Conservation (phyloP, 2,113 vertebrate genomes). For the Salvelinus sp. region DNA sequence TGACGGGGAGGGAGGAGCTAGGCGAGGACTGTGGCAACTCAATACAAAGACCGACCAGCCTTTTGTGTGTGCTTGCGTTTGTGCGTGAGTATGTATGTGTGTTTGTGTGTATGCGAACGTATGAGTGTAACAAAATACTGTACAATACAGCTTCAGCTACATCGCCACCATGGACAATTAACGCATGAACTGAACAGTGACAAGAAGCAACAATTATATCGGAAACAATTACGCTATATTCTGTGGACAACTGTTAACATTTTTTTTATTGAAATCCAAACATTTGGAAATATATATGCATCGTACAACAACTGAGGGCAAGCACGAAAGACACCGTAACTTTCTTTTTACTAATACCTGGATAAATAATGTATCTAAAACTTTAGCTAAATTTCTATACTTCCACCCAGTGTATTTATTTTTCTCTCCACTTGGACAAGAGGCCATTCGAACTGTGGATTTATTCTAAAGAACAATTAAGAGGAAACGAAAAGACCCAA, state of each 20-base stretch:
- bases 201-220: slow-evolving; percentile 75
- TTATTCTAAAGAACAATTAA: slow-evolving; percentile 57
- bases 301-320: slow-evolving; percentile 64
- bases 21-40: slow-evolving; percentile 52
- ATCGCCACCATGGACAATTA: slow-evolving; percentile 68
- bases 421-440: slow-evolving; percentile 50
- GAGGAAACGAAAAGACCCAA: slow-evolving; percentile 58
- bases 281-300: slow-evolving; percentile 57
- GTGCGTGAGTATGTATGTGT: slow-evolving; percentile 37
- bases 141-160: slow-evolving; percentile 75
- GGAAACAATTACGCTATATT: slow-evolving; percentile 74
- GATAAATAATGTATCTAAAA: slow-evolving; percentile 67
- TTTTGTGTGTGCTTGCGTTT: slow-evolving; percentile 58
- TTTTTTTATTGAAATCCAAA: slow-evolving; percentile 65
- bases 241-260: slow-evolving; percentile 74
- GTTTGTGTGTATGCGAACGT: slow-evolving; percentile 54
- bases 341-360: slow-evolving; percentile 67
- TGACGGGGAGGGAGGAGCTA: slow-evolving; percentile 44
- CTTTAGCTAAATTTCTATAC: slow-evolving; percentile 57
- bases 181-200: slow-evolving; percentile 76
- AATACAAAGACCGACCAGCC: slow-evolving; percentile 63
- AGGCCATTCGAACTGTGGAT: slow-evolving; percentile 55
- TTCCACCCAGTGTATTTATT: slow-evolving; percentile 71
- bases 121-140: slow-evolving; percentile 63
- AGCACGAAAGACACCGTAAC: slow-evolving; percentile 59